Evolutionary conservation across 2,797 vertebrate genomes (phyloP).

Genomic region (Acanthornis magna): DNA sequence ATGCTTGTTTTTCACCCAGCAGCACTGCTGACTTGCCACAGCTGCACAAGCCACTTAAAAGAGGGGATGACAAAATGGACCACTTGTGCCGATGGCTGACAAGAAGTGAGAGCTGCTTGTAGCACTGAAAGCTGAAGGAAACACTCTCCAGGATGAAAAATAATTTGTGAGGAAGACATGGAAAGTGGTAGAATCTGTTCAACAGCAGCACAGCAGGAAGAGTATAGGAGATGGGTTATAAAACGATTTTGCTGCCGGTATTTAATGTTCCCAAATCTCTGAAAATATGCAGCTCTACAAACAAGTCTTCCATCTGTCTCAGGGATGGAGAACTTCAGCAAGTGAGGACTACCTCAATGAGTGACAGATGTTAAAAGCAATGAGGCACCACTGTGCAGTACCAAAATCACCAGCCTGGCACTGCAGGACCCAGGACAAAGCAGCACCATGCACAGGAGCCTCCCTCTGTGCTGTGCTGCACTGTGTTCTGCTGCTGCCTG

Average conservation of each 20-base stretch:
- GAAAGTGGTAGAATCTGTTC: background rate
- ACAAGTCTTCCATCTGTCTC: background rate
- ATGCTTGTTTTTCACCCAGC: background rate
- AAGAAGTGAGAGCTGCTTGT: background rate
- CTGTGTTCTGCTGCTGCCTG: background rate
- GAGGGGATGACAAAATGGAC: background rate
- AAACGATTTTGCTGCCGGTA: background rate
- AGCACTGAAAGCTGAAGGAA: background rate
- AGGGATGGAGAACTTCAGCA: background rate
- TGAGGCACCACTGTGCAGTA: background rate
- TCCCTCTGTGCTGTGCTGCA: background rate
- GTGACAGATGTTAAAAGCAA: background rate
- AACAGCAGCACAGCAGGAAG: background rate
- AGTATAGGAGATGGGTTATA: background rate
- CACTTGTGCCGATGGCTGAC: background rate
- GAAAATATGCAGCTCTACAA: background rate
- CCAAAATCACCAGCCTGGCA: fast-evolving
- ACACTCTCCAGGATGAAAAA: background rate
- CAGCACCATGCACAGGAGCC: background rate
- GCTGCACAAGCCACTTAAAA: background rate
- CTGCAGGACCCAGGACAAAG: background rate
- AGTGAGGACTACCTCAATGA: background rate
- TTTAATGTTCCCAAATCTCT: background rate
- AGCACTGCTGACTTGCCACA: background rate
- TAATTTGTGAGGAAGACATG: background rate